Evolutionary conservation across 2,797 vertebrate genomes (phyloP), one percentile per base, ranked within the genome.

Genomic region (Nasua narica): DNA sequence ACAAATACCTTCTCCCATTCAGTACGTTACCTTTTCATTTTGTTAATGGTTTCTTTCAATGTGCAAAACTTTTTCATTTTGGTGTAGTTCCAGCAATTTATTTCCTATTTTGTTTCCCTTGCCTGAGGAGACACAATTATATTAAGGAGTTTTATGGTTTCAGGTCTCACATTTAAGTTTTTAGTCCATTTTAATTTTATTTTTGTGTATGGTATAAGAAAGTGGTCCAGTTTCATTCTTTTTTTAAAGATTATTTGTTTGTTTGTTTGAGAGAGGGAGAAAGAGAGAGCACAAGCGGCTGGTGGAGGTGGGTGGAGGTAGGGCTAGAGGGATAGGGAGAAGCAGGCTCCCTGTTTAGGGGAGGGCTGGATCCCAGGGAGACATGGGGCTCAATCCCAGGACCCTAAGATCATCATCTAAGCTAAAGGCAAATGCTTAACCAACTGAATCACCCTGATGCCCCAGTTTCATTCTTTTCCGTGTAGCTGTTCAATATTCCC

Each of bases 301-400:
- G n/a, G n/a, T 9, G 18, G n/a, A 1, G n/a, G 18, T 3, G 8
- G 7, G 2, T 3, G 16, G 8, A 2, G 65, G 18, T 21, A 67
- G 65, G 18, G 9, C 18, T 18, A 67, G n/a, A 67, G 18, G n/a
- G n/a, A 67, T 9, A 67, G n/a, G n/a, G 9, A 67, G 65, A 35
- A 67, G 65, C n/a, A 67, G n/a, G 18, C 18, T 67, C n/a, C 18
- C 18, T 11, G n/a, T 32, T 67, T 67, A 21, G n/a, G n/a, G n/a
- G 65, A 67, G 65, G n/a, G 65, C 65, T 67, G 4, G n/a, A 11
- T 67, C 19, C n/a, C 65, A 35, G n/a, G n/a, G 18, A 67, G 9
- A 35, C 0, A 8, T 19, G n/a, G 65, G n/a, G n/a, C 18, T 67
- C 18, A 29, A 19, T 67, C n/a, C n/a, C 65, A 19, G 18, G n/a